Conservation (phyloP, 2,888 invertebrate species). For the Blera fallax region DNA sequence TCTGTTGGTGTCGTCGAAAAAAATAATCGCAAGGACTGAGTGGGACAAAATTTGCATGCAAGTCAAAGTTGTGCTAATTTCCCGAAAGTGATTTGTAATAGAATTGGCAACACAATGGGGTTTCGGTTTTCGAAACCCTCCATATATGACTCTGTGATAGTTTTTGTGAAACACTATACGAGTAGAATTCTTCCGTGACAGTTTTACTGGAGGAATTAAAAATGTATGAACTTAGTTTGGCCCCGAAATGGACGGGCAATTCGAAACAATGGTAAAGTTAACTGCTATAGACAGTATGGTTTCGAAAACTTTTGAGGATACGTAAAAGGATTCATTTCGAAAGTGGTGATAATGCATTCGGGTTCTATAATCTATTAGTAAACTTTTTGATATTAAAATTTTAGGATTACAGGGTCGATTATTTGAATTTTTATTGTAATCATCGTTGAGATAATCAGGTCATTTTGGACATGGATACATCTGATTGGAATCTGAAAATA, state of each 20-base stretch:
- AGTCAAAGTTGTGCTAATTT: slow-evolving; percentile 34
- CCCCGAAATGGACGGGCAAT: background rate
- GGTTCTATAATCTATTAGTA: background rate
- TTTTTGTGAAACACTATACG: background rate
- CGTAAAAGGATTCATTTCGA: background rate
- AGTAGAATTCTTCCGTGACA: too few species aligned
- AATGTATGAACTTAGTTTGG: background rate
- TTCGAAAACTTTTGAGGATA: background rate
- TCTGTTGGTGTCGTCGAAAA: background rate
- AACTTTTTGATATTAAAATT: background rate
- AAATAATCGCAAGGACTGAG: slow-evolving; percentile 1
- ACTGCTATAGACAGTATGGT: background rate
- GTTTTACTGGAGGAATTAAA: slow-evolving; percentile 3
- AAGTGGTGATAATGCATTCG: background rate
- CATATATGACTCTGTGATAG: background rate
- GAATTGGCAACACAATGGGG: slow-evolving; percentile 1
- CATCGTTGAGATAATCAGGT: too few species aligned
- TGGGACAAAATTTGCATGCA: slow-evolving; percentile 35
- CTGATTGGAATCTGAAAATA: too few species aligned
- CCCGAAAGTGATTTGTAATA: background rate
- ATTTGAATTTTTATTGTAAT: too few species aligned
- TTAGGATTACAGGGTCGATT: background rate
- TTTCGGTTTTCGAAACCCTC: background rate
- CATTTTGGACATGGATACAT: too few species aligned
- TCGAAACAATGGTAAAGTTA: background rate